Base-by-base conservation (phyloP, 2,113 vertebrate genomes). In the Rana temporaria region DNA sequence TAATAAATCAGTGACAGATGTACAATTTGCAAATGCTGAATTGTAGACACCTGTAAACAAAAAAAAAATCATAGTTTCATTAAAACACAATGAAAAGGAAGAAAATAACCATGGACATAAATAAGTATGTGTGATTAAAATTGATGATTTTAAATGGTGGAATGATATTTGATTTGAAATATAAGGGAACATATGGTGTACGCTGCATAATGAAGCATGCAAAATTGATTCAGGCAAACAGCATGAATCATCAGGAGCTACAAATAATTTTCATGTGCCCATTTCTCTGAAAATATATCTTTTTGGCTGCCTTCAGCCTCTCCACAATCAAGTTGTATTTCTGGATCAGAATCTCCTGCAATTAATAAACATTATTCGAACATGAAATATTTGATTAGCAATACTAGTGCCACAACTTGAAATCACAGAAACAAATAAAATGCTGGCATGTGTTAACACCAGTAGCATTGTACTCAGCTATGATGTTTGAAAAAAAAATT, bases 71-170 rank as follows among this genome's bases (percentile, higher is more conserved):
- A 73, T 81, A 81, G 79, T 82, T 82, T 65, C 70, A 82, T 82
- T 82, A 82, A 66, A 57, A n/a, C 5, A 17, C 18, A 26, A 67
- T 74, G 52, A 82, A 82, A 74, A 53, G 48, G 48, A 65, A 82
- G 7, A 74, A 82, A 82, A 82, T 74, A 65, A 48, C 62, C 70
- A 82, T 82, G 80, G 52, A 74, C 80, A 32, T 32, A 82, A 82
- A 75, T 82, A 74, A 74, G 70, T 82, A 82, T 82, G 66, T 82
- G 62, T 73, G 80, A 82, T 82, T 82, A 82, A 82, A 82, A 82
- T 75, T 82, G 80, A 82, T 82, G 70, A 82, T 65, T 74, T 42
- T 82, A 38, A 74, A 82, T 75, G 62, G 22, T 17, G 55, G 63
- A 30, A 67, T 66, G 57, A 82, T 32, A 74, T 74, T 82, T 67